phyloP scores from a whole-genome alignment of 1,140 invertebrate genomes.

The Conus betulinus region DNA sequence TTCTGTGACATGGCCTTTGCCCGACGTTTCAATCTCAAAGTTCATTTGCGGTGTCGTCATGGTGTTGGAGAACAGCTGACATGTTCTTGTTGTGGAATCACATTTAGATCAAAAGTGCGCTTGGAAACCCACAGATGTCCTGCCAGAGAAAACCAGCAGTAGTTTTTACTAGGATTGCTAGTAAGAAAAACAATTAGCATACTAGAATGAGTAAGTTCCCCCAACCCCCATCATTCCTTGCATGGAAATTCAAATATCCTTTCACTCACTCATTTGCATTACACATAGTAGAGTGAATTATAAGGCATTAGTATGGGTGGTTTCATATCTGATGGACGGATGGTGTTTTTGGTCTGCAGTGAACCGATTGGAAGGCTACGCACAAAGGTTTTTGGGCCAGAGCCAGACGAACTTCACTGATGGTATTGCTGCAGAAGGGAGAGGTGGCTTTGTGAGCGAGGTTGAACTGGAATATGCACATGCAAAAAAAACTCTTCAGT shows the following conservation, averaged over 20 bases:
- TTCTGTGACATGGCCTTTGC: constrained; percentile 41
- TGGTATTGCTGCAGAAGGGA: neutral
- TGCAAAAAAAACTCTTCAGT: neutral
- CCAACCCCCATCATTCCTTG: neutral
- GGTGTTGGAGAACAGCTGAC: constrained; percentile 39
- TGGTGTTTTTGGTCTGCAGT: constrained; percentile 20
- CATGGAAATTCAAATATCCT: neutral
- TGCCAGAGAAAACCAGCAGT: constrained; percentile 10
- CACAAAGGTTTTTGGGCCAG: constrained; percentile 9
- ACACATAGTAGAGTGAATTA: neutral
- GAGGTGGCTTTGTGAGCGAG: neutral
- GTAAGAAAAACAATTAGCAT: neutral
- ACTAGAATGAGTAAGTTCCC: neutral
- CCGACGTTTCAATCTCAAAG: constrained; percentile 40
- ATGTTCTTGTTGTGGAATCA: constrained; percentile 11
- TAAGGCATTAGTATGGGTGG: neutral
- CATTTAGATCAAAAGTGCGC: constrained; percentile 32
- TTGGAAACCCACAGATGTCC: constrained; percentile 21
- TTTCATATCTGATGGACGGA: neutral
- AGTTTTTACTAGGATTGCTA: neutral
- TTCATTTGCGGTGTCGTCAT: constrained; percentile 40
- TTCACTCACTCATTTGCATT: neutral
- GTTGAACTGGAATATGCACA: neutral
- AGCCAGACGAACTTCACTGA: neutral
- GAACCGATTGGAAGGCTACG: constrained; percentile 13